Percentiles rank a stretch among this genome's conserved stretches.
phyloP scores from a whole-genome alignment of 2,113 vertebrate genomes.

The Bubo blakistoni region DNA sequence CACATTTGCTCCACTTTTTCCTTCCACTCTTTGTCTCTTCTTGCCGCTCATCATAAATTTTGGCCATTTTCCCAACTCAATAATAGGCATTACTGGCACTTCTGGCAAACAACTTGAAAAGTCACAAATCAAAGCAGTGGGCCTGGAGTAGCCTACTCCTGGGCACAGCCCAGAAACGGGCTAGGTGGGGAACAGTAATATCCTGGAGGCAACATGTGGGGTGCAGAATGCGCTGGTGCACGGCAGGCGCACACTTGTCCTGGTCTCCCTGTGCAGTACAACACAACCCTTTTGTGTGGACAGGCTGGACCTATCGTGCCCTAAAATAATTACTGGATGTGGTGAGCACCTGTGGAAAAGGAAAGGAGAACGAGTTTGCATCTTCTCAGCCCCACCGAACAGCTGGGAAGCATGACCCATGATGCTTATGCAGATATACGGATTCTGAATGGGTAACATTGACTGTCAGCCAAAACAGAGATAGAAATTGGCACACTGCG shows the following conservation, averaged over 20 bases:
- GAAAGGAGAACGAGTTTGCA: neutral
- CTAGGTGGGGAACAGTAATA: neutral
- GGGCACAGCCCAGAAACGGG: rapidly evolving
- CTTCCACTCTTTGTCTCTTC: neutral
- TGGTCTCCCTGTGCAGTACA: neutral
- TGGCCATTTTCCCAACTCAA: neutral
- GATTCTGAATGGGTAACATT: neutral
- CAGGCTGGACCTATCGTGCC: neutral
- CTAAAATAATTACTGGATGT: neutral
- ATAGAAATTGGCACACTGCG: neutral
- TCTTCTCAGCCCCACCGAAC: neutral
- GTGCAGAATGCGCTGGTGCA: neutral
- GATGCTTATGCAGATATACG: neutral
- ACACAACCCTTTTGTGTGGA: neutral
- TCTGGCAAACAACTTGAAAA: neutral
- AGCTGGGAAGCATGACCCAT: neutral
- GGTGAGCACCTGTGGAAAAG: neutral
- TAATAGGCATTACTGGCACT: neutral
- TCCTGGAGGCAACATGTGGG: rapidly evolving
- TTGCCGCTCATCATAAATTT: neutral
- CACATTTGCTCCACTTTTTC: neutral
- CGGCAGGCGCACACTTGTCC: neutral
- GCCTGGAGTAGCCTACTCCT: neutral
- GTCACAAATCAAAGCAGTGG: neutral
- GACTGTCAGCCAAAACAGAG: neutral